phyloP scores from a whole-genome alignment of 2,888 invertebrate genomes.

The Trichogramma evanescens region DNA sequence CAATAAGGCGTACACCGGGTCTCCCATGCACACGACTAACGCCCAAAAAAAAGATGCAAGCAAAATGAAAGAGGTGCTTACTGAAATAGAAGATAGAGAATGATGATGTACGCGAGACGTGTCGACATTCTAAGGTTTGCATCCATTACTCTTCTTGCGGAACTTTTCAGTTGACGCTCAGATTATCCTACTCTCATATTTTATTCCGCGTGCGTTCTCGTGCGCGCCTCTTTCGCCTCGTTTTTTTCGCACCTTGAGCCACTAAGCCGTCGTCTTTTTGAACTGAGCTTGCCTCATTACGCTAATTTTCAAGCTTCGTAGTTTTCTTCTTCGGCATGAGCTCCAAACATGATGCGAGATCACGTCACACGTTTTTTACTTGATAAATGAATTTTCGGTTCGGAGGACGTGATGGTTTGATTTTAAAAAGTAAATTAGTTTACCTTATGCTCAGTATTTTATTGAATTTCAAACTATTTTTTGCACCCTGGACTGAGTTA shows the following conservation, averaged over 20 bases:
- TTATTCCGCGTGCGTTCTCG: conserved; percentile 9
- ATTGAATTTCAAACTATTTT: too few species aligned
- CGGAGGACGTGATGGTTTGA: too few species aligned
- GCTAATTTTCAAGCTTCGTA: conserved; percentile 8
- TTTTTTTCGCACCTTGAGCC: conserved; percentile 1
- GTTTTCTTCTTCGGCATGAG: too few species aligned
- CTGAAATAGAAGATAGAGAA: conserved; percentile 14
- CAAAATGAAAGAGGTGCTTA: conserved; percentile 3
- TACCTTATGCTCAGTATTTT: too few species aligned
- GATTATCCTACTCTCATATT: conserved; percentile 22
- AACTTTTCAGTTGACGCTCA: conserved; percentile 22
- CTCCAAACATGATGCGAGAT: too few species aligned
- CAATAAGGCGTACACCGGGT: too few species aligned
- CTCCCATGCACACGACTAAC: too few species aligned
- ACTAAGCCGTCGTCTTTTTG: neutral
- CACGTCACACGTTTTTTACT: too few species aligned
- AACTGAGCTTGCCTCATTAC: conserved; percentile 4
- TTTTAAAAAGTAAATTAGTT: too few species aligned
- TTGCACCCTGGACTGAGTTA: too few species aligned
- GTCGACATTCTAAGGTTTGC: conserved; percentile 27
- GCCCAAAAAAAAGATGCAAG: neutral
- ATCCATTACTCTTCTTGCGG: conserved; percentile 22
- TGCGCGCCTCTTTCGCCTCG: neutral
- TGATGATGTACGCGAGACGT: conserved; percentile 33
- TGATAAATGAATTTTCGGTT: too few species aligned